phyloP scores from a whole-genome alignment of 1,140 invertebrate species.

The Temnothorax nylanderi region DNA sequence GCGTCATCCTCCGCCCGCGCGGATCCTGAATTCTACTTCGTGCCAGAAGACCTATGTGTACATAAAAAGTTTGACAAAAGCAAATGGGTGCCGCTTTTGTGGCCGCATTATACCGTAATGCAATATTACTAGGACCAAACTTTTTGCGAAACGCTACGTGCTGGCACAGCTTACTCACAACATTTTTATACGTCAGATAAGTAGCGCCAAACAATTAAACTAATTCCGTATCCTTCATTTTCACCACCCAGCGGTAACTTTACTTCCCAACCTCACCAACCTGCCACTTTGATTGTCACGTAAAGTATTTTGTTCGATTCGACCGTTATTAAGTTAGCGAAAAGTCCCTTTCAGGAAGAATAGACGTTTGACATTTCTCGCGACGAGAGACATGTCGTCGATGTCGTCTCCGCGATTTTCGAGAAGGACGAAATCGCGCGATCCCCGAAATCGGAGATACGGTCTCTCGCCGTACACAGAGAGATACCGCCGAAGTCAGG shows the following conservation, averaged over 20 bases:
- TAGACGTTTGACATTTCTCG: background rate
- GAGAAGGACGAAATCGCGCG: background rate
- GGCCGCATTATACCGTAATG: conserved; percentile 28
- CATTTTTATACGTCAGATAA: conserved; percentile 22
- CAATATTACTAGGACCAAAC: conserved; percentile 38
- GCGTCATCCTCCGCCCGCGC: conserved; percentile 26
- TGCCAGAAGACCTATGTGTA: conserved; percentile 37
- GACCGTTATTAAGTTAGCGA: background rate
- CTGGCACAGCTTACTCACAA: background rate
- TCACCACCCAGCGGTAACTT: background rate
- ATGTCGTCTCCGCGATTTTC: background rate
- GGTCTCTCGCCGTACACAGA: background rate
- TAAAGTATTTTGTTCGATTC: background rate
- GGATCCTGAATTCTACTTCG: conserved; percentile 45
- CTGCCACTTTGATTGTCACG: too few relatives aligned
- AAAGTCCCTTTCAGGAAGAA: background rate
- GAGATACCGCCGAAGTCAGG: background rate
- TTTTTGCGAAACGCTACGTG: conserved; percentile 24
- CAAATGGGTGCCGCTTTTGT: conserved; percentile 47
- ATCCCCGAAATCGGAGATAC: background rate
- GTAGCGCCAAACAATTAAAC: conserved; percentile 31
- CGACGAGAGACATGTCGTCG: background rate
- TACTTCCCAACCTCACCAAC: background rate
- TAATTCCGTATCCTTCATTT: background rate
- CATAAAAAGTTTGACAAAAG: conserved; percentile 54